A percentile compares a stretch with the other conserved stretches of the same genome.
These are phyloP conservation scores for Galaxias olidus DNA, from an alignment of 2,797 vertebrate genomes.

Conservation along the genomic window DNA sequence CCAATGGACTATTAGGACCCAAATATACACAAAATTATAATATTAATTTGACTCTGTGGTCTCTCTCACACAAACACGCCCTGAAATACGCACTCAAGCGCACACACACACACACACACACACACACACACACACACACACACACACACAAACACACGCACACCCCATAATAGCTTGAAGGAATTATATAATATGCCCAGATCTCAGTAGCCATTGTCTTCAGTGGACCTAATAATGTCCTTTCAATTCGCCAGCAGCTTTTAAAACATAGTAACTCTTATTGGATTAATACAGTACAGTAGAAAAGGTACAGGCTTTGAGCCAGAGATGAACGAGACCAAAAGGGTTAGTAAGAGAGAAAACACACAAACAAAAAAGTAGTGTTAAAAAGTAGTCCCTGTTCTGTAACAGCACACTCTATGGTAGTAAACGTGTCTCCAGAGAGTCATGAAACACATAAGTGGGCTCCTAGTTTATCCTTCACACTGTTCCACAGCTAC, in stretches of 20 bases:
- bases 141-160: neutral
- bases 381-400: constrained; percentile 63
- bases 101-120: neutral
- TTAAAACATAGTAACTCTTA: constrained; percentile 62
- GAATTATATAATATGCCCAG: no score
- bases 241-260: constrained; percentile 70
- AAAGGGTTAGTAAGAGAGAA: constrained; percentile 25
- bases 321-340: constrained; percentile 24
- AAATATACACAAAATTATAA: neutral
- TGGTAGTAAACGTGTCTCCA: constrained; percentile 69
- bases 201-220: constrained; percentile 39
- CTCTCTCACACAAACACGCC: neutral
- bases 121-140: neutral
- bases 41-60: neutral
- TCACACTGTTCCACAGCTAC: constrained; percentile 46
- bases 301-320: constrained; percentile 42
- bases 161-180: constrained; percentile 1
- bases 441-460: constrained; percentile 66
- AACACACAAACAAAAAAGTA: constrained; percentile 53
- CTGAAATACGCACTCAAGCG: neutral
- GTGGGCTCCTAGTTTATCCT: constrained; percentile 25
- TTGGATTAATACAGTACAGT: constrained; percentile 56
- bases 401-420: constrained; percentile 67
- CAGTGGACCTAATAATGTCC: constrained; percentile 53
- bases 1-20: neutral